Percentiles rank a stretch among this genome's conserved stretches.
Evolutionary conservation across 2,888 invertebrate genomes (phyloP).

Genomic region (Brassicogethes aeneus): DNA sequence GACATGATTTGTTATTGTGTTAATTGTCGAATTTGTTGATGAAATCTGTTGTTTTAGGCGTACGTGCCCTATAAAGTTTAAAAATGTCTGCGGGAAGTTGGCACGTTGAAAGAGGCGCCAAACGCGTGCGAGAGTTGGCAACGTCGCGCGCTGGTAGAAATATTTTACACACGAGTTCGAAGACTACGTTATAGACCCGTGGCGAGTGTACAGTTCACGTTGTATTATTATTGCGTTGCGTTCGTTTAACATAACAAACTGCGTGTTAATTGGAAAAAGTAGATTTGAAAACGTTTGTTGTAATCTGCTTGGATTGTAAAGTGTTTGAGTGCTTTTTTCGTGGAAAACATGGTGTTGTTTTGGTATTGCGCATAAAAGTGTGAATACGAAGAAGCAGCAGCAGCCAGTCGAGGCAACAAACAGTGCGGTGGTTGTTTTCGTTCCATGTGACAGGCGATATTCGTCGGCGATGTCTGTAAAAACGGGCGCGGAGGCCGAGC

Average conservation of each 20-base stretch:
- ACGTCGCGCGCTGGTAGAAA: neutral
- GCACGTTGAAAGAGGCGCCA: too few species aligned
- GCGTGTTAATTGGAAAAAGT: too few species aligned
- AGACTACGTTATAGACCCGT: neutral
- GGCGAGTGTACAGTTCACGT: neutral
- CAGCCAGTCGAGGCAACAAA: neutral
- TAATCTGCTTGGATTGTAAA: too few species aligned
- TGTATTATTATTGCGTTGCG: neutral
- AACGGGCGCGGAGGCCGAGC: slow-evolving; percentile 7
- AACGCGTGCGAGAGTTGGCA: neutral
- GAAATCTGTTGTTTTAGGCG: too few species aligned
- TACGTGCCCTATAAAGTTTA: too few species aligned
- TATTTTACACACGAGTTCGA: neutral
- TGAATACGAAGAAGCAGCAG: neutral
- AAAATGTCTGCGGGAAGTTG: too few species aligned
- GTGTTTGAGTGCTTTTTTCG: too few species aligned
- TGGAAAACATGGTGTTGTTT: too few species aligned
- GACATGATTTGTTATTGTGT: too few species aligned
- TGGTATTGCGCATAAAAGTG: neutral
- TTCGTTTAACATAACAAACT: neutral
- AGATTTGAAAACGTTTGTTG: too few species aligned
- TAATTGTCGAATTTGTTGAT: too few species aligned
- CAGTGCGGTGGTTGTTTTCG: neutral
- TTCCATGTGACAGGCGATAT: slow-evolving; percentile 10
- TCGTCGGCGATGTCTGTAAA: slow-evolving; percentile 17